Base-by-base conservation (phyloP, 2,888 invertebrate genomes). In the Ligdia adustata region DNA sequence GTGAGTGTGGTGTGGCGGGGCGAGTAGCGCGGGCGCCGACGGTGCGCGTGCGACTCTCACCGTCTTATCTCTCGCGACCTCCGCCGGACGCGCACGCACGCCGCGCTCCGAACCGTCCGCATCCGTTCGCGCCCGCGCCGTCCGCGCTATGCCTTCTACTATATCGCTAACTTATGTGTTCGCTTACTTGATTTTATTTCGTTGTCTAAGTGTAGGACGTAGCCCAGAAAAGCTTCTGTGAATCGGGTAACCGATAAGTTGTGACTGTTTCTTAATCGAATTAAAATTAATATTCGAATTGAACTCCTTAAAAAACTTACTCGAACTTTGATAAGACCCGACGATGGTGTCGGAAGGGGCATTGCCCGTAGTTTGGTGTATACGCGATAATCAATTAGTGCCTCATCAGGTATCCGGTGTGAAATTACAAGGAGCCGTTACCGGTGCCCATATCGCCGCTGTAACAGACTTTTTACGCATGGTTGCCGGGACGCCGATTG, bases 361-460 rank as follows among this genome's bases (percentile, higher is more conserved):
- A 71, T 65, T 91, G 82, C 91, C 91, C 82, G 93, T 93, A 66
- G 93, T 93, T 76, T 93, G 93, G 93, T 93, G 93, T 89, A 88
- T 92, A 75, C 92, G 93, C 79, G 92, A 93, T 86, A 92, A 93
- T 82, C 92, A 92, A 76, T 92, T 93, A 90, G 91, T 93, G 74
- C 93, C 93, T 60, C 91, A 93, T 57, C 93, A 93, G 76, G 88
- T 93, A 61, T 93, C 93, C 49, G 93, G 93, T 65, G 93, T 93
- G 60, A 88, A 93, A 63, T 89, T 93, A 65, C 93, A 93, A 75
- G 93, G 93, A 52, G 91, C 91, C 49, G 89, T 93, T 52, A 93
- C 93, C 15, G 92, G 92, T 64, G 93, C 93, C 34, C 93, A 93
- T 66, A 92, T 93, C 85, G 91, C 92, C 42, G 92, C 93, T 46